Percentiles rank a stretch among this genome's conserved stretches.
These are phyloP conservation scores for Erynnis tages DNA, from an alignment of 2,888 invertebrate species.

Conservation along the genomic window DNA sequence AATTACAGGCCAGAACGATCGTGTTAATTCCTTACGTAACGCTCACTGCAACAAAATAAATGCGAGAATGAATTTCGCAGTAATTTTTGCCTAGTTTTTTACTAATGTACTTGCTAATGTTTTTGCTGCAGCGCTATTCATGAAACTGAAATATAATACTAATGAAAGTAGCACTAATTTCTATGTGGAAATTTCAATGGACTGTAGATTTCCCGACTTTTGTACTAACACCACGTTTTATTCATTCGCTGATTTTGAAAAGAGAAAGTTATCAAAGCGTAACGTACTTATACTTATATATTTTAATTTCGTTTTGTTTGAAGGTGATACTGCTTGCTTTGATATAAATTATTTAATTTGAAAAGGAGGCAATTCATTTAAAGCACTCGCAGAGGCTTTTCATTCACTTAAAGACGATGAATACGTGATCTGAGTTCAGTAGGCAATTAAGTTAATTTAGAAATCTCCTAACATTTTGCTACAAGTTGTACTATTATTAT, in stretches of 20 bases:
- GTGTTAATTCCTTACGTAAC: conserved; percentile 26
- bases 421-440: no score
- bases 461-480: no score
- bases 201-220: background rate
- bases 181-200: background rate
- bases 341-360: no score
- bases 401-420: no score
- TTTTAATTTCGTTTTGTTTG: no score
- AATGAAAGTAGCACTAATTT: conserved; percentile 8
- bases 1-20: conserved; percentile 23
- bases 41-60: conserved; percentile 21
- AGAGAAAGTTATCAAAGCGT: background rate
- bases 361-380: no score
- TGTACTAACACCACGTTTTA: background rate
- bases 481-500: no score
- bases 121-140: conserved; percentile 6
- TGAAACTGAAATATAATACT: conserved; percentile 8
- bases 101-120: conserved; percentile 7
- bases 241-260: background rate
- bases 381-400: no score
- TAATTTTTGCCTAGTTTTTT: conserved; percentile 16
- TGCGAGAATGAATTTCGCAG: conserved; percentile 17
- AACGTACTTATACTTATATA: no score
- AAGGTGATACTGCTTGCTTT: no score
- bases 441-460: no score